phyloP scores from a whole-genome alignment of 1,140 invertebrate genomes.

The Anoplolepis gracilipes region DNA sequence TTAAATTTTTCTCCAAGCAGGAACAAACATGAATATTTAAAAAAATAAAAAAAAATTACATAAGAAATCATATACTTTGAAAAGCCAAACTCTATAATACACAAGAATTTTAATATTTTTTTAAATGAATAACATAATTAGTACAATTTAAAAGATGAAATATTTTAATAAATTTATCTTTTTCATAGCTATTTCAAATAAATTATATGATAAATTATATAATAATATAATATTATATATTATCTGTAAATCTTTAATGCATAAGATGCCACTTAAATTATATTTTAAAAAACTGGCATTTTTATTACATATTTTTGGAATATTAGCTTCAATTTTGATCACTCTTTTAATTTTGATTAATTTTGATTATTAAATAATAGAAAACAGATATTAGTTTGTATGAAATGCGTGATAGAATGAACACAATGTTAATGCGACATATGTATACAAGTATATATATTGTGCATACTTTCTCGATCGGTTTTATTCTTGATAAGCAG shows the following conservation, averaged over 20 bases:
- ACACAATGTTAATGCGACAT: not conserved
- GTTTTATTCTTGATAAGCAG: slow-evolving; percentile 48
- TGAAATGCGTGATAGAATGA: not conserved
- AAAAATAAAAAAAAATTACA: not conserved
- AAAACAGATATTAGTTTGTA: not conserved
- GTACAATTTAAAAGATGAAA: not conserved
- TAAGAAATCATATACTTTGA: not conserved
- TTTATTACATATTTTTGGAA: too few species aligned
- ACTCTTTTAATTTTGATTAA: not conserved
- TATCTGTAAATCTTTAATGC: not conserved
- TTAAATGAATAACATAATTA: not conserved
- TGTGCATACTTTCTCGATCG: slow-evolving; percentile 22
- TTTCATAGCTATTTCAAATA: not conserved
- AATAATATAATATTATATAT: not conserved
- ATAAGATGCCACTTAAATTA: not conserved
- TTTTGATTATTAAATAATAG: not conserved
- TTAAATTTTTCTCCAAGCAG: not conserved
- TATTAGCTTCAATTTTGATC: too few species aligned
- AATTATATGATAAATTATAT: not conserved
- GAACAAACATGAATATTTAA: not conserved
- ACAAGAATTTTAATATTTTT: not conserved
- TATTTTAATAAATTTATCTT: not conserved
- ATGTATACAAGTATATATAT: not conserved
- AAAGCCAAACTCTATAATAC: not conserved
- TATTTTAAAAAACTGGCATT: not conserved